Conservation (phyloP, 2,113 vertebrate genomes). For the mouse (Mus musculus) region GRCm39 chr6:29741501-29742000, state of each 20-base stretch:
- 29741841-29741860: not conserved
- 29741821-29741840: not conserved
- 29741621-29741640: not conserved
- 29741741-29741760: constrained; percentile 35
- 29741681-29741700: constrained; percentile 13
- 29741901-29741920: not conserved
- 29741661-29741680: not conserved
- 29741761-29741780: not conserved
- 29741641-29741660: not conserved
- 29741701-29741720: constrained; percentile 17
- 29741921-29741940: constrained; percentile 45
- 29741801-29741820: not conserved
- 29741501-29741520: not conserved
- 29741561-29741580: not conserved
- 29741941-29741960: constrained; percentile 25
- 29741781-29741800: not conserved
- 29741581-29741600: not conserved
- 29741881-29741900: constrained; percentile 34
- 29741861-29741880: constrained; percentile 2
- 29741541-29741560: not conserved
- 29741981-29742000: constrained; percentile 53
- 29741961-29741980: constrained; percentile 7
- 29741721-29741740: not conserved
- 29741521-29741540: not conserved
- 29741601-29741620: not conserved